Evolutionary conservation across 2,113 vertebrate species (phyloP).

Genomic region (Pelecanoides urinatrix): DNA sequence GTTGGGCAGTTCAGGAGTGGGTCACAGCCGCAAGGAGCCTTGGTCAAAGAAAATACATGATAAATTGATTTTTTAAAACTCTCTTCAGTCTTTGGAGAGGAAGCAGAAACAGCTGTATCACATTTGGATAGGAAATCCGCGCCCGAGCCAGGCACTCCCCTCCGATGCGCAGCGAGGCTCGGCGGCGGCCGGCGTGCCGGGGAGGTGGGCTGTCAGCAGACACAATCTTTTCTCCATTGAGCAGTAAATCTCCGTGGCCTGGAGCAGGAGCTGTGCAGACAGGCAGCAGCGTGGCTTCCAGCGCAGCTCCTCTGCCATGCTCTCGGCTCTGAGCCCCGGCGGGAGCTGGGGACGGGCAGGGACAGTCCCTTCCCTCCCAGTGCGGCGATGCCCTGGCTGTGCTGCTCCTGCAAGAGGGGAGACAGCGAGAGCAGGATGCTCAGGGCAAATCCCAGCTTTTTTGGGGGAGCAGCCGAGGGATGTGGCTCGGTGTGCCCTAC

Average conservation of each 20-base stretch:
- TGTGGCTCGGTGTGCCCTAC: neutral
- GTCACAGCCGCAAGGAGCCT: neutral
- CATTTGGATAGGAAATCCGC: neutral
- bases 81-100: neutral
- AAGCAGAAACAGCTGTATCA: constrained; percentile 34
- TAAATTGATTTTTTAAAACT: neutral
- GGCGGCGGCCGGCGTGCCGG: rapidly evolving
- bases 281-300: neutral
- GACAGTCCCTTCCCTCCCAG: neutral
- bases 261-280: neutral
- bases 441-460: neutral
- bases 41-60: neutral
- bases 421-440: neutral
- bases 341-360: neutral
- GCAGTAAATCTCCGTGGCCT: neutral
- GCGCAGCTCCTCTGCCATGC: rapidly evolving
- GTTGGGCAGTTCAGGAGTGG: neutral
- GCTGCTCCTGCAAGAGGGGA: neutral
- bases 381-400: rapidly evolving
- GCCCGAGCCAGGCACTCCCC: neutral
- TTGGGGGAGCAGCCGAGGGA: neutral
- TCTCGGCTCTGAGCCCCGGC: rapidly evolving
- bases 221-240: neutral
- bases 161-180: neutral
- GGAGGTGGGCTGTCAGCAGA: neutral